Evolutionary conservation across 2,888 invertebrate species (phyloP), one percentile per base, ranked within the genome.

Genomic region (Polyommatus icarus): DNA sequence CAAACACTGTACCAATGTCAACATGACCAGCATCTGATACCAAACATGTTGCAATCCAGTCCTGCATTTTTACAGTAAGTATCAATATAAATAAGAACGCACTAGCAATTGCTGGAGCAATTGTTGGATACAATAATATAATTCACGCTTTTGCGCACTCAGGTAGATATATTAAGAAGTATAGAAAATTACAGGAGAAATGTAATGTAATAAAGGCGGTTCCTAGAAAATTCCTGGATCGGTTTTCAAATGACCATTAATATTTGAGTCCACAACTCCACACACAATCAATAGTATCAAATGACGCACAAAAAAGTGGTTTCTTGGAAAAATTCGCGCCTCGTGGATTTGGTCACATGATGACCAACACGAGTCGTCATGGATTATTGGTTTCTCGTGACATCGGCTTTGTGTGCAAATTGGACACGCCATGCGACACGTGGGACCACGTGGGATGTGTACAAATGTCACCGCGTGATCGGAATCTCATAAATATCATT

Each of bases 381-480:
- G 73, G 73, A 46, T 73, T 71, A 36, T 73, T 73, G 46, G 73
- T 73, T 73, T 46, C 73, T 46, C 73, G 73, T 73, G 73, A 73
- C 24, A 73, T 73, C 73, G 73, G 73, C 73, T 20, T 73, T 73
- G 54, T 75, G 75, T 75, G 75, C 75, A 50, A 50, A 75, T 75
- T 75, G 75, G 75, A 29, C 32, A 75, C 75, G 54, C 75, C 29
- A 67, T 32, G 67, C 15, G 32, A 67, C 67, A 67, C 67, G 5
- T 15, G 15, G 29, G 15, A 12, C 15, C 67, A 18, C 67, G 29
- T 29, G 61, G 24, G 67, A 20, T 8, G 59, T 59, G 59, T 67
- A 32, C 67, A 15, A 67, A 67, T 61, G 24, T 61, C 4, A 61
- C 61, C 24, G 20, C 61, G 61, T 61, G 61, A 4, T 61, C 24